Percentiles rank a stretch among this genome's conserved stretches.
Evolutionary conservation across 2,797 vertebrate species (phyloP).

Genomic region (Gambelia wislizenii): DNA sequence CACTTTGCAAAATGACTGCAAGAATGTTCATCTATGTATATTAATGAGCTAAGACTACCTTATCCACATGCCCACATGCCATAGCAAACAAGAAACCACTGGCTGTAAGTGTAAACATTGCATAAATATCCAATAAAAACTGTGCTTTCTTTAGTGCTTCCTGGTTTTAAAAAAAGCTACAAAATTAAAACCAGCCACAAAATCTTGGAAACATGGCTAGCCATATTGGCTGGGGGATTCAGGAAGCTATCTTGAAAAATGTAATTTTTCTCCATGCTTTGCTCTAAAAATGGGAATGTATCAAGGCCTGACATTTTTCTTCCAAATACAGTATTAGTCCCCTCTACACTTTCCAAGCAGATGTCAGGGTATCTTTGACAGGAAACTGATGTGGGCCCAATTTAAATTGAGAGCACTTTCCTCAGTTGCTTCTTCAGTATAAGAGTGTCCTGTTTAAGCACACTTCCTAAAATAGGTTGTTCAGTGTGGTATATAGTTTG

Average conservation of each 20-base stretch:
- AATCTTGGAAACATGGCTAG: background rate
- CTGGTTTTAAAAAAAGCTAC: background rate
- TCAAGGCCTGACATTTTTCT: background rate
- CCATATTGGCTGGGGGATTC: too few species aligned
- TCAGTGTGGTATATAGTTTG: background rate
- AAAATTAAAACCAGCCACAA: background rate
- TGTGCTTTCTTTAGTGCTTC: background rate
- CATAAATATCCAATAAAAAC: background rate
- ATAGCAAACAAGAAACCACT: constrained; percentile 35
- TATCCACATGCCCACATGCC: constrained; percentile 28
- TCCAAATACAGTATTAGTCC: background rate
- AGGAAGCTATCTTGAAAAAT: too few species aligned
- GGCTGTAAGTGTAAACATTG: constrained; percentile 42
- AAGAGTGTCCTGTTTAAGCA: background rate
- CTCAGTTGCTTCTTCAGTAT: background rate
- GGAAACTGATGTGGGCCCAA: background rate
- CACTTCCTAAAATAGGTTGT: background rate
- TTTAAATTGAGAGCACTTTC: background rate
- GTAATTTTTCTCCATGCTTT: too few species aligned
- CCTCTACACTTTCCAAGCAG: too few species aligned
- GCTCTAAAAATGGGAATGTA: too few species aligned
- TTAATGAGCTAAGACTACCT: constrained; percentile 18
- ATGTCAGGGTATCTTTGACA: background rate
- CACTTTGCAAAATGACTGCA: constrained; percentile 54
- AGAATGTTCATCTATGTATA: constrained; percentile 48